A percentile compares a stretch with the other conserved stretches of the same genome.
phyloP scores from a whole-genome alignment of 1,140 invertebrate species.

The Drosophila santomea region DNA sequence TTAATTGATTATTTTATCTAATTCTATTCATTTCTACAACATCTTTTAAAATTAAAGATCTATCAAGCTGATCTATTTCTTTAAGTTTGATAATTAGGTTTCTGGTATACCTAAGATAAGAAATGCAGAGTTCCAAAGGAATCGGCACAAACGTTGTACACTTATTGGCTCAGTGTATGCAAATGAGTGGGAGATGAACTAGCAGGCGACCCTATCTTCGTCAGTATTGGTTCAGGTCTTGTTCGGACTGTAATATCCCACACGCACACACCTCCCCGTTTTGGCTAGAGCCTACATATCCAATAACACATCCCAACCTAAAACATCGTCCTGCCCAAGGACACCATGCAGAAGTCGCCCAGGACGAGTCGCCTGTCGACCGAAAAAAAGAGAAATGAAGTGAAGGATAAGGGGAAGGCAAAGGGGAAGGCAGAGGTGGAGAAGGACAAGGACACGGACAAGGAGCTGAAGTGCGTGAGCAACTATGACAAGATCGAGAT shows the following conservation, averaged over 20 bases:
- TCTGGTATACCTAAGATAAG: too few relatives aligned
- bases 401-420: neutral
- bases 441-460: neutral
- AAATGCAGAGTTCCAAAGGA: too few relatives aligned
- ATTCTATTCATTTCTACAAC: too few relatives aligned
- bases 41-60: too few relatives aligned
- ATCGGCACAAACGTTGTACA: too few relatives aligned
- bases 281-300: slow-evolving; percentile 5
- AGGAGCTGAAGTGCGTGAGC: slow-evolving; percentile 11
- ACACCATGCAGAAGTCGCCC: neutral
- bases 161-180: slow-evolving; percentile 18
- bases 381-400: neutral
- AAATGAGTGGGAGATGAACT: slow-evolving; percentile 21
- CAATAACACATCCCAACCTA: neutral
- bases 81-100: neutral
- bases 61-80: too few relatives aligned
- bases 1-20: too few relatives aligned
- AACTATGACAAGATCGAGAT: neutral
- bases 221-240: slow-evolving; percentile 36
- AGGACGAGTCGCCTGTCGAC: neutral
- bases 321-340: neutral
- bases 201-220: slow-evolving; percentile 33
- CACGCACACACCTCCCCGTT: neutral
- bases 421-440: neutral
- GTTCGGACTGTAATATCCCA: slow-evolving; percentile 13